Evolutionary conservation across 2,797 vertebrate species (phyloP), one percentile per base, ranked within the genome.

Genomic region (Lepidocolaptes lacrymiger): DNA sequence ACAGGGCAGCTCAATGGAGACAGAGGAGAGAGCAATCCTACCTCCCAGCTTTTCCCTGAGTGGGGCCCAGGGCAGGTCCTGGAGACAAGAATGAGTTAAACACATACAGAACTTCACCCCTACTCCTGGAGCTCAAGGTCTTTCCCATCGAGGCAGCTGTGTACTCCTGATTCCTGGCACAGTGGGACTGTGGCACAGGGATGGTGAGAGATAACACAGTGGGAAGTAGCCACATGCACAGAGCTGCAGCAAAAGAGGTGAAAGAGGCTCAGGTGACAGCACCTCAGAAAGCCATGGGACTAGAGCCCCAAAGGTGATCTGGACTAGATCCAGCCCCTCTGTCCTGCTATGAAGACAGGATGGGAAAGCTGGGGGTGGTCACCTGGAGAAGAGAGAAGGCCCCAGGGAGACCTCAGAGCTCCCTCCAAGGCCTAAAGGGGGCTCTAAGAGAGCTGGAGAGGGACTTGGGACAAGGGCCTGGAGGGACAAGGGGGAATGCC

Each of bases 121-220:
- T 5, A 2, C 7, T n/a, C 62, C 37, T 14, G 27, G 9, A 16
- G 51, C 73, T 32, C 27, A 20, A 32, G 37, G 39, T 63, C 63
- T 36, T 75, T 43, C 55, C n/a, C n/a, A 55, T 17, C 27, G n/a
- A 34, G n/a, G 24, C 8, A 80, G 32, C 24, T 26, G 43, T 34
- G 67, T 43, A 9, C 14, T 44, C 7, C 54, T 55, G 2, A 18
- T 6, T 44, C n/a, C 24, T 58, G 54, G 48, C 27, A 17, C 26
- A 43, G 67, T 6, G 41, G 15, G 74, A 30, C 55, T 32, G 18
- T 3, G 62, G 58, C 76, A 64, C 48, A 59, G 74, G 59, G 44
- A 37, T 1, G 7, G 32, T 2, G 18, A 41, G 34, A 77, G 43
- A 24, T 2, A 76, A 21, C 0, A 1, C 14, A 16, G 49, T 3